A percentile compares a stretch with the other conserved stretches of the same genome.
Conservation (phyloP, 2,797 vertebrate genomes). For the Darevskia nairensis region DNA sequence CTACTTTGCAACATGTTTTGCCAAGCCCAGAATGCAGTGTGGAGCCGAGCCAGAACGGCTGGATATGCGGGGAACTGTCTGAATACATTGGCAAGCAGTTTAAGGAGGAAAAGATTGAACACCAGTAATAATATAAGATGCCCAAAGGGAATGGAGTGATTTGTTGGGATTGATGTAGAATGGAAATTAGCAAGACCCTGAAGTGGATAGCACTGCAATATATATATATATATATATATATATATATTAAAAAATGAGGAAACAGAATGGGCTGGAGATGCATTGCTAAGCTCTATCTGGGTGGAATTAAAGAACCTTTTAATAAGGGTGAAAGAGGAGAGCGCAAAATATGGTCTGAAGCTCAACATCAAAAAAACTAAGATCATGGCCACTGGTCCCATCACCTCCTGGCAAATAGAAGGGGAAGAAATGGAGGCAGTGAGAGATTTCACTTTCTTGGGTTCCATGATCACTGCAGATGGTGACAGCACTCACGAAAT, state of each 20-base stretch:
- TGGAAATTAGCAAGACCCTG: constrained; percentile 50
- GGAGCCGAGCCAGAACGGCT: constrained; percentile 61
- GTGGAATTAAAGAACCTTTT: too few relatives aligned
- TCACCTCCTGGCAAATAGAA: too few relatives aligned
- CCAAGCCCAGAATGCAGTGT: constrained; percentile 41
- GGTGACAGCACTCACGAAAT: too few relatives aligned
- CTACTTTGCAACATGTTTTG: constrained; percentile 37
- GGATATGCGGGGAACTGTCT: constrained; percentile 17
- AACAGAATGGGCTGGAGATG: constrained; percentile 17
- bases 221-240: too few relatives aligned
- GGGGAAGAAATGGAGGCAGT: too few relatives aligned
- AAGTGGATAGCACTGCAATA: constrained; percentile 47
- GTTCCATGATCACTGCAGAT: too few relatives aligned
- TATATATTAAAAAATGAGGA: neutral
- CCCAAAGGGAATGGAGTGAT: constrained; percentile 29
- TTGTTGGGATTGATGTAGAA: constrained; percentile 61
- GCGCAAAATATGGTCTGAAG: too few relatives aligned
- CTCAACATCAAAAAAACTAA: too few relatives aligned
- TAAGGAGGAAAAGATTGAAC: constrained; percentile 56
- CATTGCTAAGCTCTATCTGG: constrained; percentile 60
- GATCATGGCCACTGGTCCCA: too few relatives aligned
- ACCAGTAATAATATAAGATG: constrained; percentile 45
- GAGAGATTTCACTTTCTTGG: too few relatives aligned
- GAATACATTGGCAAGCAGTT: constrained; percentile 61
- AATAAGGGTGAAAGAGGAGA: too few relatives aligned